Evolutionary conservation across 2,113 vertebrate genomes (phyloP).

Genomic region (Aptenodytes patagonicus): DNA sequence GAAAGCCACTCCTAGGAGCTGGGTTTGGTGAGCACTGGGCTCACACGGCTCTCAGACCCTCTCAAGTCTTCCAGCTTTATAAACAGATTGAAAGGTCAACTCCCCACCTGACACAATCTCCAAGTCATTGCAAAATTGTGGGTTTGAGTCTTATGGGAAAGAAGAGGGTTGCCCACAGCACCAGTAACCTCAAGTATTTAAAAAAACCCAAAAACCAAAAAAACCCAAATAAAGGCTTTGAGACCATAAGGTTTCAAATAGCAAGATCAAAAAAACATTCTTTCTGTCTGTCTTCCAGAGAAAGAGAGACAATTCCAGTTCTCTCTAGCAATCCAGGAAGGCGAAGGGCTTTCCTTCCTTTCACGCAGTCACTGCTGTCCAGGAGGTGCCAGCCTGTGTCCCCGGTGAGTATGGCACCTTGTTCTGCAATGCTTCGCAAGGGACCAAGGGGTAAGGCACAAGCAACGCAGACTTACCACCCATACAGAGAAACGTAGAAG

Average conservation of each 20-base stretch:
- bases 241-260: rapidly evolving
- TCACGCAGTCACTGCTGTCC: background rate
- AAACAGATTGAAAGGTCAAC: background rate
- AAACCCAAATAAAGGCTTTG: background rate
- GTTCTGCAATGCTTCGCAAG: background rate
- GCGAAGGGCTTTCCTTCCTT: background rate
- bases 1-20: background rate
- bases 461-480: background rate
- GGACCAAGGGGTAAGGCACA: background rate
- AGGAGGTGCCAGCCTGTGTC: background rate
- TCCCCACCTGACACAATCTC: rapidly evolving
- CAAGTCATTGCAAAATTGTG: rapidly evolving
- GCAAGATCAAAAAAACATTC: background rate
- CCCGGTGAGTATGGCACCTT: rapidly evolving
- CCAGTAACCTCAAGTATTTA: background rate
- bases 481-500: background rate
- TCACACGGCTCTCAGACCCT: background rate
- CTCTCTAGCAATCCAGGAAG: background rate
- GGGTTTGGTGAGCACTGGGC: background rate
- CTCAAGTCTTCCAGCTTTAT: background rate
- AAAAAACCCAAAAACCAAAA: background rate
- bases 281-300: background rate
- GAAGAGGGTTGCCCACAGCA: background rate
- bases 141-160: background rate
- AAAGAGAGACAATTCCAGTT: background rate